phyloP scores from a whole-genome alignment of 2,797 vertebrate genomes.

The Pelochelys cantorii region DNA sequence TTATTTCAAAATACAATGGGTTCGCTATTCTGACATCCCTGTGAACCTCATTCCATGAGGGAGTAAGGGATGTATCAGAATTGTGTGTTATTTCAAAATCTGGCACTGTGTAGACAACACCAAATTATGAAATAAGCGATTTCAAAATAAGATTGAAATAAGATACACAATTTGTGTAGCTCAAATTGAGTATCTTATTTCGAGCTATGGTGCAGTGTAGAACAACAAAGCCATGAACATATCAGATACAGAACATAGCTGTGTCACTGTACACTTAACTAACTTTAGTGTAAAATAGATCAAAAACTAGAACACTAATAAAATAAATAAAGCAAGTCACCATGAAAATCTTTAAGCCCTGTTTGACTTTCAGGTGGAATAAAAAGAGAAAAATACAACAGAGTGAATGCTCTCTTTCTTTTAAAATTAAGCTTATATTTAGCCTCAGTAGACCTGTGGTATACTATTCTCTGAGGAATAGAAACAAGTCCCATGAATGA shows the following conservation, averaged over 20 bases:
- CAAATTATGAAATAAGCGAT: too few relatives aligned
- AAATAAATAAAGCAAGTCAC: conserved; percentile 64
- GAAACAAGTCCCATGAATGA: conserved; percentile 77
- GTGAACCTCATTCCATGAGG: too few relatives aligned
- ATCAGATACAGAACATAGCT: background rate
- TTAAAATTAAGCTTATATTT: conserved; percentile 77
- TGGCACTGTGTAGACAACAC: too few relatives aligned
- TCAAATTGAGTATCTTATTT: too few relatives aligned
- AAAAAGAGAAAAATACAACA: conserved; percentile 63
- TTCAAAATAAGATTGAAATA: too few relatives aligned
- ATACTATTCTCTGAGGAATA: conserved; percentile 76
- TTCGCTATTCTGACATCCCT: too few relatives aligned
- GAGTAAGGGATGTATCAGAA: too few relatives aligned
- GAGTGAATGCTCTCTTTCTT: conserved; percentile 53
- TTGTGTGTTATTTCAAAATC: too few relatives aligned
- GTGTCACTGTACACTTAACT: background rate
- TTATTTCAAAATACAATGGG: too few relatives aligned
- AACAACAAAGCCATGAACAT: background rate
- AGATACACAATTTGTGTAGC: too few relatives aligned
- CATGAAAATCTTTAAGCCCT: conserved; percentile 72
- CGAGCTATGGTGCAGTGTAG: too few relatives aligned
- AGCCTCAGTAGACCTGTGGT: conserved; percentile 73
- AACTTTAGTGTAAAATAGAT: background rate
- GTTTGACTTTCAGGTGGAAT: conserved; percentile 78
- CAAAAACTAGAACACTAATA: background rate